These are phyloP conservation scores for Yponomeuta evonymella DNA, from an alignment of 2,888 invertebrate species.

Conservation along the genomic window DNA sequence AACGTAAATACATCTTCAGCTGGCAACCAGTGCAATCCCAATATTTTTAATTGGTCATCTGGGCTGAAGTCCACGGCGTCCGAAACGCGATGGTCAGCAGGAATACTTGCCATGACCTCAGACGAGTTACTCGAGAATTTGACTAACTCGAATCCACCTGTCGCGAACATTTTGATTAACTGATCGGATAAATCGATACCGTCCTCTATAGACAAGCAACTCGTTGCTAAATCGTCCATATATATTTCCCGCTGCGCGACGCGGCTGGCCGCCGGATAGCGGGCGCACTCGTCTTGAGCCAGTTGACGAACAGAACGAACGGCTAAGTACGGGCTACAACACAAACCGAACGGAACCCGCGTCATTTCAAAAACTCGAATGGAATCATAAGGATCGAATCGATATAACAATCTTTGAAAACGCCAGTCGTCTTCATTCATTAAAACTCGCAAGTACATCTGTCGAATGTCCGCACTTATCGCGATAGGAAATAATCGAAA, in stretches of 20 bases:
- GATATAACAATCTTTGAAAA: too few relatives aligned
- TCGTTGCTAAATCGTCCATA: not conserved
- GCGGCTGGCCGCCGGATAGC: not conserved
- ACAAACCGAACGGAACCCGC: conserved; percentile 7
- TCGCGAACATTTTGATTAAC: not conserved
- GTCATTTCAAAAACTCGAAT: conserved; percentile 5
- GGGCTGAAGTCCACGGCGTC: too few relatives aligned
- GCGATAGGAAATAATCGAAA: too few relatives aligned
- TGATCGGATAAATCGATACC: not conserved
- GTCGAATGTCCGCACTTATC: too few relatives aligned
- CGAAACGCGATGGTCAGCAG: not conserved
- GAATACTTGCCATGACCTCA: not conserved
- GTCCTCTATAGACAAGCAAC: not conserved
- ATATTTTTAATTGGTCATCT: too few relatives aligned
- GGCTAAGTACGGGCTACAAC: conserved; percentile 5
- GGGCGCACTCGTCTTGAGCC: not conserved
- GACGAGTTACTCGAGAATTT: not conserved
- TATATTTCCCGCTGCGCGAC: not conserved
- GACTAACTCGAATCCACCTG: not conserved
- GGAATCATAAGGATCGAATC: too few relatives aligned
- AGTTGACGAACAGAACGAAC: not conserved
- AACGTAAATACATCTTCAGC: too few relatives aligned
- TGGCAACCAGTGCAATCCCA: too few relatives aligned
- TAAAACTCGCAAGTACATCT: not conserved
- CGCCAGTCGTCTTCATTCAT: not conserved